These are phyloP conservation scores for Chelonia mydas DNA, from an alignment of 2,797 vertebrate species.

Conservation along the genomic window DNA sequence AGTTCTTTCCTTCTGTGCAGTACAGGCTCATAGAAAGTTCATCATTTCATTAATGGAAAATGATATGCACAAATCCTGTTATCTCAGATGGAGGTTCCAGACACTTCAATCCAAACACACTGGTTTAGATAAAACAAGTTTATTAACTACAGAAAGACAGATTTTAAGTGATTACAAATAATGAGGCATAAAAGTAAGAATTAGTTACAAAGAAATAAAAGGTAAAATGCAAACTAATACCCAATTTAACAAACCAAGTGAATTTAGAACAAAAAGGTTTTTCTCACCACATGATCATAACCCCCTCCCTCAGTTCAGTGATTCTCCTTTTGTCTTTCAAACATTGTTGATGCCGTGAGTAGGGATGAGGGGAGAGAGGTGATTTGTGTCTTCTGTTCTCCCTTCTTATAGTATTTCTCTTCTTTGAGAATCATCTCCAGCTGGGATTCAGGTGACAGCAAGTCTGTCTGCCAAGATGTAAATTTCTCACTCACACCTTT, in stretches of 20 bases:
- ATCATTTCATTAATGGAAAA: neutral
- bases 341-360: neutral
- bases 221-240: neutral
- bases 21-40: neutral
- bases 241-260: neutral
- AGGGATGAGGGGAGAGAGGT: neutral
- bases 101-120: neutral
- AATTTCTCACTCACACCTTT: neutral
- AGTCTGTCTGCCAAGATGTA: neutral
- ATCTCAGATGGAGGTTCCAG: neutral
- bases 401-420: neutral
- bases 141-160: neutral
- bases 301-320: neutral
- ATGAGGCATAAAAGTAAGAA: neutral
- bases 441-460: neutral
- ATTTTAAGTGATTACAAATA: neutral
- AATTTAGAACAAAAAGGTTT: neutral
- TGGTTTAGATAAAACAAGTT: neutral
- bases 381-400: neutral
- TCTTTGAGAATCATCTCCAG: neutral
- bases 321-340: neutral
- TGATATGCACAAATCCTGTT: neutral
- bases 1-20: neutral
- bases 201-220: neutral
- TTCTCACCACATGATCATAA: neutral